phyloP scores from a whole-genome alignment of 2,113 vertebrate species.

The Butorides virescens region DNA sequence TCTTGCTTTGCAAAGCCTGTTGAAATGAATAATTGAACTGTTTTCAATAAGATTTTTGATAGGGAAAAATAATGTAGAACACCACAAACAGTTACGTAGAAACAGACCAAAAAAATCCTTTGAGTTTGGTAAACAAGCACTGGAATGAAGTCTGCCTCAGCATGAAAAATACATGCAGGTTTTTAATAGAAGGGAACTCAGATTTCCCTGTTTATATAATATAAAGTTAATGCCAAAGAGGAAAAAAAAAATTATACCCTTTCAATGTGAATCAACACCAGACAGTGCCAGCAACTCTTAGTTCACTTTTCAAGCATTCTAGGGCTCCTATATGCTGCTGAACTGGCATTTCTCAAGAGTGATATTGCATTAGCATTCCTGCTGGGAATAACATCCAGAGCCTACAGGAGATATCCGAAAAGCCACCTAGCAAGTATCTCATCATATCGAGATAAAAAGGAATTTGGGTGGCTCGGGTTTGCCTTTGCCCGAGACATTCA shows the following conservation, averaged over 20 bases:
- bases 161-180: background rate
- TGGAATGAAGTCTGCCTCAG: background rate
- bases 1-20: background rate
- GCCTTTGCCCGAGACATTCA: background rate
- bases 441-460: background rate
- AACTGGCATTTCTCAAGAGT: background rate
- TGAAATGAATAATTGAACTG: conserved; percentile 23
- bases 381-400: background rate
- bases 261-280: background rate
- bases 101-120: background rate
- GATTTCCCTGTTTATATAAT: background rate
- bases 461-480: background rate
- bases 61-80: background rate
- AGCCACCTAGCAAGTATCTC: background rate
- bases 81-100: background rate
- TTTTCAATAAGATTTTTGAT: background rate
- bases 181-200: background rate
- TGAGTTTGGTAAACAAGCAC: background rate
- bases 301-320: background rate
- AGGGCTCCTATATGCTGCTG: background rate
- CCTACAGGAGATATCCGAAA: background rate
- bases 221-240: background rate
- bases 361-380: background rate
- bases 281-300: background rate
- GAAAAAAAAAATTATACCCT: background rate